phyloP scores from a whole-genome alignment of 2,797 vertebrate genomes.

The Sciaenops ocellatus region DNA sequence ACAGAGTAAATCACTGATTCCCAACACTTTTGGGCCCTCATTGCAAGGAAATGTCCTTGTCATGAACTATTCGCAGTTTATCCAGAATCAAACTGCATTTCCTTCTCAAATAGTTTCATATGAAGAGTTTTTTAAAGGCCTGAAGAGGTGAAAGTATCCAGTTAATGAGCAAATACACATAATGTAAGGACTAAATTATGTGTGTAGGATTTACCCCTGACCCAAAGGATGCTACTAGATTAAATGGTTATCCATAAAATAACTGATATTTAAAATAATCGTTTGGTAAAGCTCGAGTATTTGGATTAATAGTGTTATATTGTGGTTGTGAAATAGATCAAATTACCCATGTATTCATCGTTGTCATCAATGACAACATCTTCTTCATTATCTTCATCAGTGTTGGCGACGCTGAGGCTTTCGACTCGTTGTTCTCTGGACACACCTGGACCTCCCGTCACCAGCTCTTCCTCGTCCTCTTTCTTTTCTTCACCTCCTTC shows the following conservation, averaged over 20 bases:
- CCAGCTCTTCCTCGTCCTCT: slow-evolving; percentile 19
- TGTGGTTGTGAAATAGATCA: neutral
- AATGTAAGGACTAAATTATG: too few relatives aligned
- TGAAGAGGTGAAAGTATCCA: neutral
- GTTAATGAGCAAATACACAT: neutral
- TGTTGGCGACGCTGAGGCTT: slow-evolving; percentile 46
- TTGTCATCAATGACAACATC: neutral
- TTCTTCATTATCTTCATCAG: slow-evolving; percentile 27
- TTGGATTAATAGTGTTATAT: neutral
- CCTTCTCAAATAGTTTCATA: neutral
- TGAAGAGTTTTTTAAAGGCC: neutral
- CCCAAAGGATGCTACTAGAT: neutral
- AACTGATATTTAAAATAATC: neutral
- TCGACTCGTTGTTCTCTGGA: slow-evolving; percentile 31
- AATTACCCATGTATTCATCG: slow-evolving; percentile 79
- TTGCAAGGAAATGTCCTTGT: too few relatives aligned
- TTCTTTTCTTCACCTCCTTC: slow-evolving; percentile 18
- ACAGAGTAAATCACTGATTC: neutral
- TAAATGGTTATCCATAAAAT: neutral
- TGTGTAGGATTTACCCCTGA: neutral
- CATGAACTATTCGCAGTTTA: neutral
- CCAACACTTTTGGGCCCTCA: too few relatives aligned
- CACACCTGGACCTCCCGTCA: neutral
- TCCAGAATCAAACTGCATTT: neutral
- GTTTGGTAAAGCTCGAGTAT: neutral